Evolutionary conservation across 2,113 vertebrate species (phyloP).

Genomic region (Bothrops jararaca): DNA sequence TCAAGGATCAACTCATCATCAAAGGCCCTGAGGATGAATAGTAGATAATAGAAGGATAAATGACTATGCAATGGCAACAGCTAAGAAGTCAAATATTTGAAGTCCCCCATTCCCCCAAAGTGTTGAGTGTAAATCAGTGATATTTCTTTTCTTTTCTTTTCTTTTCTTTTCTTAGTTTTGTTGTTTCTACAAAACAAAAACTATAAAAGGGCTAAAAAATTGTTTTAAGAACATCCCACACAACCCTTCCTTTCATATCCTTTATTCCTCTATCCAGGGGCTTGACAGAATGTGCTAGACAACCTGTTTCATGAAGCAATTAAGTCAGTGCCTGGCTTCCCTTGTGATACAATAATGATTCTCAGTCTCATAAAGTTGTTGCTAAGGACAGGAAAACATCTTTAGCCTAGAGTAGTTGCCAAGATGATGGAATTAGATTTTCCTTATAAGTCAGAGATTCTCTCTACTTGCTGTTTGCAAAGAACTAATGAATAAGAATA

Average conservation of each 20-base stretch:
- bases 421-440: constrained; percentile 18
- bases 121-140: not conserved
- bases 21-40: not conserved
- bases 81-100: not conserved
- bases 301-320: not conserved
- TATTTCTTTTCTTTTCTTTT: not conserved
- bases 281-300: not conserved
- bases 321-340: not conserved
- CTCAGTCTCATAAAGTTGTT: not conserved
- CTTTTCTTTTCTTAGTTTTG: not conserved
- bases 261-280: not conserved
- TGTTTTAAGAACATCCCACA: not conserved
- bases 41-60: not conserved
- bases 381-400: not conserved
- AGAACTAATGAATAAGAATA: not conserved
- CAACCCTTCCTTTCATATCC: not conserved
- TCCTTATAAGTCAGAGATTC: not conserved
- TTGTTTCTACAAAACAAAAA: not conserved
- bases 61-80: not conserved
- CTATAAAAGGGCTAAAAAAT: not conserved
- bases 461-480: constrained; percentile 6
- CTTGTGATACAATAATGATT: not conserved
- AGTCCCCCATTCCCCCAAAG: not conserved
- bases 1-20: not conserved
- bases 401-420: not conserved